Percentiles rank a stretch among this genome's conserved stretches.
These are phyloP conservation scores for Rattus rattus DNA, from an alignment of 2,113 vertebrate species.

Conservation along the genomic window DNA sequence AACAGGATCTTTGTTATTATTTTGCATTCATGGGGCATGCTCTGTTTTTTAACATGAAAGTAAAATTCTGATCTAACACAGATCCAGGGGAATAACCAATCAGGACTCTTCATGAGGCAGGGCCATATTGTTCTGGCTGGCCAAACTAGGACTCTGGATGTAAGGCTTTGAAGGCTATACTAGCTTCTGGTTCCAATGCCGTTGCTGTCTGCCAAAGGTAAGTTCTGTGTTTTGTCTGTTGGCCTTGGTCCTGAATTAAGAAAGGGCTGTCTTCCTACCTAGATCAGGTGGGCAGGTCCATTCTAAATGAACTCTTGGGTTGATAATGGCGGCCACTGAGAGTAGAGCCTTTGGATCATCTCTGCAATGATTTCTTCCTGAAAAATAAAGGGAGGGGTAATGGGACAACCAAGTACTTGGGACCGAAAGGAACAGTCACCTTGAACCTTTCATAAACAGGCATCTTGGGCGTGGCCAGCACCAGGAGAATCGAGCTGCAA, in stretches of 20 bases:
- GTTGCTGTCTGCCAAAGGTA: neutral
- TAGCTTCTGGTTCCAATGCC: neutral
- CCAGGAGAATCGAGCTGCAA: neutral
- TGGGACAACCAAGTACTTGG: neutral
- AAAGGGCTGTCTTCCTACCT: neutral
- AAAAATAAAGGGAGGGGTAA: neutral
- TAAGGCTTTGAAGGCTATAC: neutral
- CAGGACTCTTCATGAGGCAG: neutral
- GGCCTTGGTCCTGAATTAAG: neutral
- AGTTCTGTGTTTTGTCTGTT: neutral
- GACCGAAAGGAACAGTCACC: neutral
- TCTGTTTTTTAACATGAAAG: neutral
- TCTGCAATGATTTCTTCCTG: neutral
- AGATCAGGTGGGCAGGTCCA: neutral
- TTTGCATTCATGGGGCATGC: neutral
- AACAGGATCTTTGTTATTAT: constrained; percentile 29
- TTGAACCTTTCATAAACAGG: neutral
- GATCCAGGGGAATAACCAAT: neutral
- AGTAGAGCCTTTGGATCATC: neutral
- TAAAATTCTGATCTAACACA: neutral
- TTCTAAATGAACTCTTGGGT: neutral
- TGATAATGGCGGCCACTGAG: neutral
- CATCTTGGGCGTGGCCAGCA: neutral
- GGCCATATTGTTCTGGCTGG: neutral
- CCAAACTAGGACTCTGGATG: neutral